Percentiles rank a stretch among this genome's conserved stretches.
phyloP scores from a whole-genome alignment of 2,113 vertebrate species.

The Rutilus rutilus region DNA sequence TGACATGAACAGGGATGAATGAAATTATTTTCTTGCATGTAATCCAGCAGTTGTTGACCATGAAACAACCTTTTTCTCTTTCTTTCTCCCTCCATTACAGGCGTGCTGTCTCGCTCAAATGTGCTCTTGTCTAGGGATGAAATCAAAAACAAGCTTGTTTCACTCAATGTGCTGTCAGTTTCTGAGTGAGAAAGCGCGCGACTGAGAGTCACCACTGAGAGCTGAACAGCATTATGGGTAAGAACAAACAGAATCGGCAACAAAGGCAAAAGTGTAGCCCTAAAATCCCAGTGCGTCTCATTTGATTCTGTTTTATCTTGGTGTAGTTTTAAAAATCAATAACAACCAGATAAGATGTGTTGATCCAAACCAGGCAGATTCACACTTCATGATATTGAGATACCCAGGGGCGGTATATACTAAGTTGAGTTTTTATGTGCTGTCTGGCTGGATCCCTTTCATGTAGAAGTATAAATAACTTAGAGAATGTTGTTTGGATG shows the following conservation, averaged over 20 bases:
- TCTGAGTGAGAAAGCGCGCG: neutral
- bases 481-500: neutral
- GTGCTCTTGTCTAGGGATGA: neutral
- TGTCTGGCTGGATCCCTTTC: neutral
- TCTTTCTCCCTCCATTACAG: neutral
- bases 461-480: neutral
- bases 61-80: neutral
- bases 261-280: neutral
- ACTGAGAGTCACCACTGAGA: neutral
- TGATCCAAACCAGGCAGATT: neutral
- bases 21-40: neutral
- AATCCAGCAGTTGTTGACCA: neutral
- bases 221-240: neutral
- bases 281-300: neutral
- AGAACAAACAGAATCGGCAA: constrained; percentile 2
- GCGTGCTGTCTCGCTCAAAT: neutral
- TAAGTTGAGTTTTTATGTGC: neutral
- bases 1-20: neutral
- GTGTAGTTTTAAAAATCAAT: constrained; percentile 22
- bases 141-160: neutral
- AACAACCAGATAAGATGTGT: neutral
- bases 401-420: neutral
- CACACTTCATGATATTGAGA: constrained; percentile 2
- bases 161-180: neutral
- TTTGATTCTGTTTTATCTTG: constrained; percentile 12